These are phyloP conservation scores for Toxotes jaculatrix DNA, from an alignment of 2,113 vertebrate genomes.

Conservation along the genomic window DNA sequence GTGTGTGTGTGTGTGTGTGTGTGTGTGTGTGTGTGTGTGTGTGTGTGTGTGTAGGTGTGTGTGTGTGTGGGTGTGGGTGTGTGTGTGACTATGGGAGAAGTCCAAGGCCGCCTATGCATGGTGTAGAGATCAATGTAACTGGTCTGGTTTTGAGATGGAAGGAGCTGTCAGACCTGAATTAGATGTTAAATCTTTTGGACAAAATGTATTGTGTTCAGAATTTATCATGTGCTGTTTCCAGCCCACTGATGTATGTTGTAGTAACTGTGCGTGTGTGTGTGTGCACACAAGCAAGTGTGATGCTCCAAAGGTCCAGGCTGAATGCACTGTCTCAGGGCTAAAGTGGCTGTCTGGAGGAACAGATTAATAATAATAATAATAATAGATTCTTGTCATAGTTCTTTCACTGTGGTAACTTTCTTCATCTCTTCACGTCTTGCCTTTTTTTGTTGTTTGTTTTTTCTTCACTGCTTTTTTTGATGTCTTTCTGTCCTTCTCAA, in stretches of 20 bases:
- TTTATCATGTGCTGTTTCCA: conserved; percentile 87
- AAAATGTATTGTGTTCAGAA: conserved; percentile 87
- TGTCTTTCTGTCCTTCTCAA: conserved; percentile 7
- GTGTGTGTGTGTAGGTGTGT: conserved; percentile 6
- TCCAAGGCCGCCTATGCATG: conserved; percentile 80
- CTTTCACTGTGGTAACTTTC: conserved; percentile 41
- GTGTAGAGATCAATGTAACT: conserved; percentile 79
- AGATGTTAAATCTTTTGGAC: conserved; percentile 90
- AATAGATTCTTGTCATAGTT: conserved; percentile 76
- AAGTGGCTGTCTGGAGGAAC: conserved; percentile 79
- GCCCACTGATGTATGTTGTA: conserved; percentile 82
- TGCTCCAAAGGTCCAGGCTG: conserved; percentile 66
- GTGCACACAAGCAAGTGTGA: conserved; percentile 23
- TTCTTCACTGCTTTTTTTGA: conserved; percentile 14
- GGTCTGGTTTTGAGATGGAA: conserved; percentile 77
- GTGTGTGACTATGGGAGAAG: conserved; percentile 56
- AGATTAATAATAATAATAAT: too few species aligned
- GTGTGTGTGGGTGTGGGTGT: conserved; percentile 19
- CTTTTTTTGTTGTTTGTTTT: background rate
- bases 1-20: conserved; percentile 35
- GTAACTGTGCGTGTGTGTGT: conserved; percentile 44
- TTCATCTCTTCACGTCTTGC: conserved; percentile 25
- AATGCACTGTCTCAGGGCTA: conserved; percentile 81
- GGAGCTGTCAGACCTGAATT: conserved; percentile 85
- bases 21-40: conserved; percentile 7